Base-by-base conservation (phyloP, 2,797 vertebrate genomes). In the Craterocephalus amniculus region DNA sequence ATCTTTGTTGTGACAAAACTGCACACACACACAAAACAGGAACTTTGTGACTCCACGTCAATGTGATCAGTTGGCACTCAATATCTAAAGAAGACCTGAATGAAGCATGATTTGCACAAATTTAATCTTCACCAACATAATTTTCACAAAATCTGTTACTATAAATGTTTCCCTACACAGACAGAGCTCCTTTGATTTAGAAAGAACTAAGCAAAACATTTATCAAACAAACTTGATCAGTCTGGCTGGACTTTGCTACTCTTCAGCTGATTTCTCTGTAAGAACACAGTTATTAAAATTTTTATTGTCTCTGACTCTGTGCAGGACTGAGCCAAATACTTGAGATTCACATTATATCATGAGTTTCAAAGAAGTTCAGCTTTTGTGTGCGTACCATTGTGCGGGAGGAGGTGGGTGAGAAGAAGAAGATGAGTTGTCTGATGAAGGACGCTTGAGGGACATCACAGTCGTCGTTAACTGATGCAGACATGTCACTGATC, bases 1-100 rank as follows among this genome's bases (percentile, higher is more conserved):
- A 63, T 98, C 97, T 0, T 73, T 70, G 65, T 80, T 93, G 57
- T 91, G 92, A 83, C 98, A 99, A 83, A 95, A 97, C 97, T 99
- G 61, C 40, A 69, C 36, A 57, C 16, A 73, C 52, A 49, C 32
- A 66, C 9, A 63, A 45, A 51, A 4, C 13, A 1, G 22, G 9
- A 57, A 54, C 34, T 31, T 18, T 18, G 18, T 18, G 18, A n/a
- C 18, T 4, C 18, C 18, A 56, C 4, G 34, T 56, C 1, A 4
- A 56, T 56, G 54, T 9, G 5, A 56, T 56, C 18, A 20, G 3
- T 34, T 3, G 7, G n/a, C 2, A 31, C 20, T 18, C 7, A 18
- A 27, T 18, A 20, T 18, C 8, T 43, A 43, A 43, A 43, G 38
- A 40, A 13, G 18, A 43, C 16, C 1, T 43, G 10, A 48, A 48